These are phyloP conservation scores for Cydia splendana DNA, from an alignment of 1,140 invertebrate genomes.

Conservation along the genomic window DNA sequence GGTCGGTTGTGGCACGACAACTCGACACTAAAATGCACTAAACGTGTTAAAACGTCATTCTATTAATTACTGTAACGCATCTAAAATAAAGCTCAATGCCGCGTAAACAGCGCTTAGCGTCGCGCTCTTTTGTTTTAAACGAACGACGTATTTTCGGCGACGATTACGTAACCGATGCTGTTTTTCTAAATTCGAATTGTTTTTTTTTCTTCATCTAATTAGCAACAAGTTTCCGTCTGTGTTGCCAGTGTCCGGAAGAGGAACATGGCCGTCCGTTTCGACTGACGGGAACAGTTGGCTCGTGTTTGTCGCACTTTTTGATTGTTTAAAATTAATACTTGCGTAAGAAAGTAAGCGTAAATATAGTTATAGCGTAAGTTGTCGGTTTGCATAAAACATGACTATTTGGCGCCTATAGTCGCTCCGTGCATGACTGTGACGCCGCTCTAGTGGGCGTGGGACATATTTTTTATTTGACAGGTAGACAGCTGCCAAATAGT, in stretches of 20 bases:
- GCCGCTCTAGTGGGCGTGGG: no score
- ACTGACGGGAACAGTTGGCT: slow-evolving; percentile 15
- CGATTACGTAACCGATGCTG: slow-evolving; percentile 37
- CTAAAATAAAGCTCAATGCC: neutral
- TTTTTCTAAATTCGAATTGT: slow-evolving; percentile 34
- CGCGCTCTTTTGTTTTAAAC: neutral
- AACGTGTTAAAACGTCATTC: neutral
- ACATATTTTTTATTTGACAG: no score
- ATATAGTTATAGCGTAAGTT: neutral
- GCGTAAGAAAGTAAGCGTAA: neutral
- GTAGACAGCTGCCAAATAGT: no score
- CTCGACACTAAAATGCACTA: neutral
- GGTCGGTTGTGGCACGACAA: slow-evolving; percentile 39
- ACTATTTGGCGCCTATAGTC: no score
- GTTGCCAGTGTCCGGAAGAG: slow-evolving; percentile 29
- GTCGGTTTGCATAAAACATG: neutral
- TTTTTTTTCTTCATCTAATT: slow-evolving; percentile 34
- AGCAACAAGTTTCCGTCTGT: slow-evolving; percentile 35
- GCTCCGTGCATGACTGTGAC: no score
- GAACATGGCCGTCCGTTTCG: neutral
- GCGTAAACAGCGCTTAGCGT: neutral
- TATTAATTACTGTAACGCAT: neutral
- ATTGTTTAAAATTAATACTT: neutral
- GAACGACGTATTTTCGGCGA: slow-evolving; percentile 38
- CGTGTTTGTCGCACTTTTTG: neutral